phyloP scores from a whole-genome alignment of 2,888 invertebrate species.

The Ormyrus labotus region DNA sequence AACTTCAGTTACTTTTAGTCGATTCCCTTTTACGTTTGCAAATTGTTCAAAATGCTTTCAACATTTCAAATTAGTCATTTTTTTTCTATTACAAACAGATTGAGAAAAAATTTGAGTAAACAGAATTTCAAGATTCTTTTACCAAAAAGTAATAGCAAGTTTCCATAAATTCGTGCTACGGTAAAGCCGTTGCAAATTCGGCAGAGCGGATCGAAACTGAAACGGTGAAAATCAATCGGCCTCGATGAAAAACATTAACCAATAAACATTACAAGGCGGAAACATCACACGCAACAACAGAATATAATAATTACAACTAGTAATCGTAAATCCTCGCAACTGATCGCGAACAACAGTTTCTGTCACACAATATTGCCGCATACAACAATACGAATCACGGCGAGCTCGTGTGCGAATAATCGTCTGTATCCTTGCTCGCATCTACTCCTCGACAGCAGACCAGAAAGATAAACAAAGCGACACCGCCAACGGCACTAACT shows the following conservation, averaged over 20 bases:
- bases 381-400: neutral
- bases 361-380: too few species aligned
- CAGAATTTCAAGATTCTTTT: conserved; percentile 8
- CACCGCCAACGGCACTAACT: neutral
- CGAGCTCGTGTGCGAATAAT: neutral
- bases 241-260: neutral
- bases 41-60: neutral
- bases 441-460: neutral
- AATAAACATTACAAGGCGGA: neutral
- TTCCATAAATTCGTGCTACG: neutral
- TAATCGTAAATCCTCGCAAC: neutral
- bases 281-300: conserved; percentile 6
- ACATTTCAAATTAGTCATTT: neutral
- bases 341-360: neutral
- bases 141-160: conserved; percentile 7
- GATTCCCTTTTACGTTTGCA: neutral
- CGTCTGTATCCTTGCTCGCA: neutral
- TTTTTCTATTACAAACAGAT: too few species aligned
- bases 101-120: neutral
- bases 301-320: neutral
- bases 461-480: neutral
- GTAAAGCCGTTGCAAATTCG: neutral
- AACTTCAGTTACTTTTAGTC: conserved; percentile 13
- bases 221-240: neutral
- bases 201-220: neutral